phyloP scores from a whole-genome alignment of 2,888 invertebrate genomes.

The Phaonia tiefii region DNA sequence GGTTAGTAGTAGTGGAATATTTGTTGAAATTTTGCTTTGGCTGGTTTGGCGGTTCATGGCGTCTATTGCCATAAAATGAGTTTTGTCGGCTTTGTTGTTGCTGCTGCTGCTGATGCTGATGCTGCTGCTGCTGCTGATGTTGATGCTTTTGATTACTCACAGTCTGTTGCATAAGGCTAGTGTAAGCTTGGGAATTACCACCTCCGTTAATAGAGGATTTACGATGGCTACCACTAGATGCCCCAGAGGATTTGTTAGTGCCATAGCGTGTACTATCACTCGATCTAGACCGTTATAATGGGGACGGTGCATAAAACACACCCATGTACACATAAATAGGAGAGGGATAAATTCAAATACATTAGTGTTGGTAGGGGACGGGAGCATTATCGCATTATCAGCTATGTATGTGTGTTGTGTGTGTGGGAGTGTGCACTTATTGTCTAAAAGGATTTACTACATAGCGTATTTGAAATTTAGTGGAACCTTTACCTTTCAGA shows the following conservation, averaged over 20 bases:
- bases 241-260: conserved; percentile 80
- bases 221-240: conserved; percentile 80
- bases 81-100: conserved; percentile 72
- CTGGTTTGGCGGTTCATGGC: conserved; percentile 66
- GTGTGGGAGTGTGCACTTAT: not conserved
- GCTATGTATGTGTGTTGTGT: not conserved
- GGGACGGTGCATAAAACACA: not conserved
- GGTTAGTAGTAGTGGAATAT: conserved; percentile 54
- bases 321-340: not conserved
- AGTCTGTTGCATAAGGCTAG: conserved; percentile 79
- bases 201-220: conserved; percentile 76
- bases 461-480: not conserved
- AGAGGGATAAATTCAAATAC: too few relatives aligned
- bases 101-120: conserved; percentile 72
- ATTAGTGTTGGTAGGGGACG: not conserved
- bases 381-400: too few relatives aligned
- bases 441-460: not conserved
- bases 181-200: conserved; percentile 72
- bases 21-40: conserved; percentile 74
- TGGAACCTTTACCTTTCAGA: conserved; percentile 83
- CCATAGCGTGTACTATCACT: conserved; percentile 84
- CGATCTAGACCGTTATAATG: conserved; percentile 77
- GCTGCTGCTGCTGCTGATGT: conserved; percentile 74
- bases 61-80: conserved; percentile 68
- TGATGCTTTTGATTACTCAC: conserved; percentile 80